These are phyloP conservation scores for Xanthia icteritia DNA, from an alignment of 2,888 invertebrate species.

Conservation along the genomic window DNA sequence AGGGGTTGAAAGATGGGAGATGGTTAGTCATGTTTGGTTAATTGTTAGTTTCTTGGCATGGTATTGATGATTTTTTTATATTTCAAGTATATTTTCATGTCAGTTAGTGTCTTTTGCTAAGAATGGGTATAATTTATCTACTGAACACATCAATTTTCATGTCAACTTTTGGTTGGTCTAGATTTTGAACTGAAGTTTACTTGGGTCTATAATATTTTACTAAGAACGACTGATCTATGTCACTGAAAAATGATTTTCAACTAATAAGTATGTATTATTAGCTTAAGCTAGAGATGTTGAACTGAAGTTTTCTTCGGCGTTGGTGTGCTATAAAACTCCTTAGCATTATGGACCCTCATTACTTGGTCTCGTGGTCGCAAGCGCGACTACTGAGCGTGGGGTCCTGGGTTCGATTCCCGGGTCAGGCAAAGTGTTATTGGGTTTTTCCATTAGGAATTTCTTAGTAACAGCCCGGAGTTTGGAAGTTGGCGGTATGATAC, in stretches of 20 bases:
- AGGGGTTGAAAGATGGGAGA: conserved; percentile 24
- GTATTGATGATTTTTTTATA: not conserved
- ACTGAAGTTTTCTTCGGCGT: not conserved
- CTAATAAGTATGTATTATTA: no score
- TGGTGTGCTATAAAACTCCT: not conserved
- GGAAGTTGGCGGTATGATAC: no score
- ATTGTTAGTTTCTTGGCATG: conserved; percentile 7
- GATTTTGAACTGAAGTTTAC: not conserved
- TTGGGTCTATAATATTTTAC: not conserved
- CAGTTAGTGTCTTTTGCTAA: not conserved
- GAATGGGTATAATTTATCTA: not conserved
- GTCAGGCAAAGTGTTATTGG: no score
- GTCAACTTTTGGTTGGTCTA: not conserved
- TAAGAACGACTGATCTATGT: not conserved
- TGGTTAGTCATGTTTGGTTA: conserved; percentile 33
- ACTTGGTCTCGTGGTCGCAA: no score
- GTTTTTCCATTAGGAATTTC: no score
- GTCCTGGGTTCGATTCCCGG: no score
- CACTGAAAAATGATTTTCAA: not conserved
- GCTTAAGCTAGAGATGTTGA: not conserved
- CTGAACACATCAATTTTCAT: not conserved
- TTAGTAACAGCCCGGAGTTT: no score
- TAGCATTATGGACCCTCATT: not conserved
- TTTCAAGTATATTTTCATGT: not conserved
- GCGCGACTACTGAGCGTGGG: no score